These are phyloP conservation scores for Lophotriccus pileatus DNA, from an alignment of 2,797 vertebrate species.

Conservation along the genomic window DNA sequence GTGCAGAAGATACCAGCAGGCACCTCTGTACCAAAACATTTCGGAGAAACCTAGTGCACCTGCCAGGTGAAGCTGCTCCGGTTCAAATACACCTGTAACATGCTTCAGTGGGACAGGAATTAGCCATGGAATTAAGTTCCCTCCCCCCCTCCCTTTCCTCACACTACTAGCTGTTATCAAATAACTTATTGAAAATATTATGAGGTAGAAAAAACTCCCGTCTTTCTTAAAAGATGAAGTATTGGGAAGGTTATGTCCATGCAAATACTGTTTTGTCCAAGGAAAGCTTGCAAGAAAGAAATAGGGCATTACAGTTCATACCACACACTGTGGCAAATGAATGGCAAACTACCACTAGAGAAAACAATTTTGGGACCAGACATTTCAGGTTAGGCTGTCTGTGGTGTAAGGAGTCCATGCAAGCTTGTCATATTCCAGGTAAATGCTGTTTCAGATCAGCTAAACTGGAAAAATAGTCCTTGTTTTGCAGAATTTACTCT, in stretches of 20 bases:
- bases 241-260: neutral
- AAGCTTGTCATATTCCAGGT: neutral
- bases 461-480: neutral
- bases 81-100: neutral
- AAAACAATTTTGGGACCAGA: neutral
- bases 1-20: neutral
- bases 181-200: neutral
- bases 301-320: neutral
- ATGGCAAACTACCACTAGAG: neutral
- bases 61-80: conserved; percentile 9
- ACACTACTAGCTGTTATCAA: neutral
- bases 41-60: neutral
- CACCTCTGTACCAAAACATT: neutral
- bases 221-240: neutral
- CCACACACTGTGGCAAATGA: neutral
- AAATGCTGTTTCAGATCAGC: neutral
- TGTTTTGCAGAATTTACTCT: neutral
- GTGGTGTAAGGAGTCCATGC: neutral
- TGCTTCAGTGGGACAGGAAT: neutral
- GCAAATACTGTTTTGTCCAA: neutral
- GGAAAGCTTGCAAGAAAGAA: neutral
- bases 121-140: neutral
- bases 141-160: neutral
- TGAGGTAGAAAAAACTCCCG: neutral
- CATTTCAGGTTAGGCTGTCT: neutral